phyloP scores from a whole-genome alignment of 1,140 invertebrate genomes.

The Linepithema humile region DNA sequence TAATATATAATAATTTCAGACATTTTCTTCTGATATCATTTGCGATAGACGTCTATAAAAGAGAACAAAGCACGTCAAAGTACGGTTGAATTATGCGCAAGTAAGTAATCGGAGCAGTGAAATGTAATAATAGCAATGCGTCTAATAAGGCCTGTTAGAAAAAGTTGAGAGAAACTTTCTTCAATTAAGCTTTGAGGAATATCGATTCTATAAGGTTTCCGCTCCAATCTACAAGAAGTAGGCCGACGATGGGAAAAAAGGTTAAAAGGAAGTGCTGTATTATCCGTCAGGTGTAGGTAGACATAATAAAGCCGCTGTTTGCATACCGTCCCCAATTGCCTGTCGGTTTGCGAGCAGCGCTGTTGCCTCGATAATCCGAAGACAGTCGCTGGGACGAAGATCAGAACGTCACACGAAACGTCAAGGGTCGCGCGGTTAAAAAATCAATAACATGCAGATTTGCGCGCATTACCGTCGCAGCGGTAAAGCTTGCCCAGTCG shows the following conservation, averaged over 20 bases:
- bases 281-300: slow-evolving; percentile 10
- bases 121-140: slow-evolving; percentile 10
- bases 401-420: slow-evolving; percentile 27
- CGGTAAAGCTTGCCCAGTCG: slow-evolving; percentile 11
- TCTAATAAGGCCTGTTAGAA: slow-evolving; percentile 16
- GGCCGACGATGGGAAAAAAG: slow-evolving; percentile 2
- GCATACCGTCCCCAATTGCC: slow-evolving; percentile 27
- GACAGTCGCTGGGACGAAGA: slow-evolving; percentile 1
- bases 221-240: background rate
- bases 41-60: no score
- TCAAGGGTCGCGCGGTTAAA: slow-evolving; percentile 41
- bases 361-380: slow-evolving; percentile 25
- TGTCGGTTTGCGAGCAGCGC: background rate
- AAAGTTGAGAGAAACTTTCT: slow-evolving; percentile 34
- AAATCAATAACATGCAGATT: slow-evolving; percentile 55
- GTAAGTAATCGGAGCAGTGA: slow-evolving; percentile 9
- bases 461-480: slow-evolving; percentile 25
- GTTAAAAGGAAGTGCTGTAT: background rate
- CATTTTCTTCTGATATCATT: background rate
- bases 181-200: slow-evolving; percentile 41
- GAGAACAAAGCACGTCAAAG: background rate
- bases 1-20: background rate
- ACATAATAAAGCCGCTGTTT: slow-evolving; percentile 47
- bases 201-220: slow-evolving; percentile 27
- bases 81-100: slow-evolving; percentile 4